Evolutionary conservation across 2,888 invertebrate genomes (phyloP).

Genomic region (Trichopoda pennipes): DNA sequence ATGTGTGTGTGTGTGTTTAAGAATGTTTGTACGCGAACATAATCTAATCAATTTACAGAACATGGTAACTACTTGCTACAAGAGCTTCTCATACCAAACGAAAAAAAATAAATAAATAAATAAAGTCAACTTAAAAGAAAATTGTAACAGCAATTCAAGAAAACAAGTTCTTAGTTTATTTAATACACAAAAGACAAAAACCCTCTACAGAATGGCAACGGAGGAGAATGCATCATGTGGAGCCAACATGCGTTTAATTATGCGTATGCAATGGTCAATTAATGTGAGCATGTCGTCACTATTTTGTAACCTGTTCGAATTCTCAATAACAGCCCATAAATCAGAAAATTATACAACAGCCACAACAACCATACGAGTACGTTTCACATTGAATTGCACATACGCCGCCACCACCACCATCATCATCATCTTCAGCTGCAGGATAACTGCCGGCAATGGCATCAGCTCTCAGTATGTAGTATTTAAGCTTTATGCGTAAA

Average conservation of each 20-base stretch:
- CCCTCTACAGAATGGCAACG: conserved; percentile 10
- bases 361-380: background rate
- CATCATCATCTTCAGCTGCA: conserved; percentile 7
- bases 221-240: conserved; percentile 60
- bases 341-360: conserved; percentile 50
- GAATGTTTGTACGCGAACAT: conserved; percentile 47
- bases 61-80: conserved; percentile 44
- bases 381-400: conserved; percentile 31
- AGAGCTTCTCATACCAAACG: conserved; percentile 1
- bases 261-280: conserved; percentile 69
- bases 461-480: conserved; percentile 13
- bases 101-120: background rate
- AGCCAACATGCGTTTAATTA: conserved; percentile 70
- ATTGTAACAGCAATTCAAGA: conserved; percentile 31
- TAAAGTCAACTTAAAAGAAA: conserved; percentile 23
- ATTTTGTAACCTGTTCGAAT: conserved; percentile 66
- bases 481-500: conserved; percentile 63
- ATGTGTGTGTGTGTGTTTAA: background rate
- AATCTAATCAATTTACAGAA: conserved; percentile 69
- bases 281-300: conserved; percentile 69
- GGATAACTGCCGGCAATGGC: conserved; percentile 1
- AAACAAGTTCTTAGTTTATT: conserved; percentile 32
- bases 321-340: conserved; percentile 62
- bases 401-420: background rate
- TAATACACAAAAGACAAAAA: conserved; percentile 18